Percentiles rank a stretch among this genome's conserved stretches.
Evolutionary conservation across 1,140 invertebrate genomes (phyloP).

Genomic region (Apis cerana): DNA sequence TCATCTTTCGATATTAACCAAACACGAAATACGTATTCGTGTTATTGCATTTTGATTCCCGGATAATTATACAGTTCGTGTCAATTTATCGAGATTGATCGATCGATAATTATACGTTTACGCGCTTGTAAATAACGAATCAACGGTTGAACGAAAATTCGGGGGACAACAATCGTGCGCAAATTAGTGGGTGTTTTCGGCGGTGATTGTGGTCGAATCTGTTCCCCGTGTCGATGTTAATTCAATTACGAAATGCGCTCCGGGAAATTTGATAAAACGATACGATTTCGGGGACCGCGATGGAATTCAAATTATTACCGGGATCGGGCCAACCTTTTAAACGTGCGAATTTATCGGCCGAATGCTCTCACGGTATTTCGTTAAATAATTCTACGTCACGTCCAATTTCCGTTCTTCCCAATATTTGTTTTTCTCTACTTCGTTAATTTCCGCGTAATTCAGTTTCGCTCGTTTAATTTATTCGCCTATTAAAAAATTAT

Average conservation of each 20-base stretch:
- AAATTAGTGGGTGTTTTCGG: not conserved
- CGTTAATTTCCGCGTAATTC: not conserved
- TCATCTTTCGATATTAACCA: not conserved
- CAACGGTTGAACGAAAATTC: not conserved
- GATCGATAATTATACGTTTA: not conserved
- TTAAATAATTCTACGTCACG: not conserved
- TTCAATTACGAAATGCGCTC: not conserved
- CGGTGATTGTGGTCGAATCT: not conserved
- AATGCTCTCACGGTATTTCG: not conserved
- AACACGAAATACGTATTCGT: not conserved
- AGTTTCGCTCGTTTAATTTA: too few species aligned
- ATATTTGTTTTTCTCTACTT: not conserved
- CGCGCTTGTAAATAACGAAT: not conserved
- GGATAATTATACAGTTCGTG: not conserved
- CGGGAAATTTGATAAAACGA: not conserved
- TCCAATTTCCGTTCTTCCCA: not conserved
- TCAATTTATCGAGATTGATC: not conserved
- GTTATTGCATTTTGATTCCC: not conserved
- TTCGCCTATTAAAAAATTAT: not conserved
- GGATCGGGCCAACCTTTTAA: not conserved
- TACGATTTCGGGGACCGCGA: not conserved
- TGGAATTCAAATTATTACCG: not conserved
- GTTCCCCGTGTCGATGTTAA: too few species aligned
- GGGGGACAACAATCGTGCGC: not conserved
- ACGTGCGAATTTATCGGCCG: not conserved